Base-by-base conservation (phyloP, 2,888 invertebrate species). In the Dicyrtomina minuta region DNA sequence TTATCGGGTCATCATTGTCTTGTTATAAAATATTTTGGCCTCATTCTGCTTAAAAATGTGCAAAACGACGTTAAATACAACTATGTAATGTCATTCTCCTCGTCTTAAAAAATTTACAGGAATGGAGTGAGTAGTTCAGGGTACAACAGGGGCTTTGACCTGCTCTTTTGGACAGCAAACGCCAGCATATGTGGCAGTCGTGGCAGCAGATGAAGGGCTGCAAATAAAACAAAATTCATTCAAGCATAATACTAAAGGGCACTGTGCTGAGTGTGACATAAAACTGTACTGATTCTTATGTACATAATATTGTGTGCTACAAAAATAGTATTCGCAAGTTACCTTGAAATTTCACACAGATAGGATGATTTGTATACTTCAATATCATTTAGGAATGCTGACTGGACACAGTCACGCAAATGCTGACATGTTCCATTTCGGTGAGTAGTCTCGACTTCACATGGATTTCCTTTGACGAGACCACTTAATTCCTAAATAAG, bases 321-420 rank as follows among this genome's bases (percentile, higher is more conserved):
- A n/a, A n/a, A n/a, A n/a, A n/a, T n/a, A n/a, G n/a, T n/a, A n/a
- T n/a, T n/a, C n/a, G n/a, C n/a, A n/a, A 33, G 33, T 55, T 65
- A 65, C 65, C 65, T 39, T 13, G 65, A 43, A 41, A 43, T 39
- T 55, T 55, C 33, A 60, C 77, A 77, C 49, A 77, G 72, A 22
- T 75, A 77, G 0, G 70, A 70, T 3, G 24, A 33, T 26, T 56
- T 65, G 59, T 74, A 77, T 12, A 72, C 15, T 26, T 49, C 13
- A 12, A 71, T 27, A 66, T 76, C 73, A 33, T 71, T 20, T 5
- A 68, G 44, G 67, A 78, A 76, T 2, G 26, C 73, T 13, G 67
- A 13, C 43, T 72, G 72, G 12, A 77, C 74, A 55, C 79, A 79
- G 59, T 74, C 70, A 43, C 72, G 68, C 58, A 79, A 68, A 65